Conservation (phyloP, 2,113 vertebrate genomes). For the Pseudorectes ferrugineus region DNA sequence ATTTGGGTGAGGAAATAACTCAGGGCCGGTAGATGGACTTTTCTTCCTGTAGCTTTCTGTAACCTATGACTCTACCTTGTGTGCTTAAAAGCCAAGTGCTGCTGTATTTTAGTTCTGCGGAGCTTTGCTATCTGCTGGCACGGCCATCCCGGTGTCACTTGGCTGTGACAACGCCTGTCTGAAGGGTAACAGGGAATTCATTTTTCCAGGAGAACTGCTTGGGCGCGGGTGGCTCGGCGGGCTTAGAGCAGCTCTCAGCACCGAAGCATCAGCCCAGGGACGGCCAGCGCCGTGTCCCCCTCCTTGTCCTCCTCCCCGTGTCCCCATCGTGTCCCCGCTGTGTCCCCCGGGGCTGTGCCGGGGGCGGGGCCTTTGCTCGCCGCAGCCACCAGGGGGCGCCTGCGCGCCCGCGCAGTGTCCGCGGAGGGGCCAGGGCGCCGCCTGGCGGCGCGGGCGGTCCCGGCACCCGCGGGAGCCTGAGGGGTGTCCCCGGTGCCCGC, state of each 20-base stretch:
- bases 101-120: accelerated
- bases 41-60: not conserved
- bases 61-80: not conserved
- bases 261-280: not conserved
- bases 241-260: accelerated
- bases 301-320: no score
- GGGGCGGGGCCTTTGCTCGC: not conserved
- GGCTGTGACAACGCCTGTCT: accelerated
- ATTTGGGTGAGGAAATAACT: not conserved
- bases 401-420: no score
- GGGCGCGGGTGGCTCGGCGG: not conserved
- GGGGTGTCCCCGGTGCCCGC: not conserved
- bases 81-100: not conserved
- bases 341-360: not conserved
- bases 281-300: not conserved
- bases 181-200: accelerated
- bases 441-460: not conserved
- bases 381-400: not conserved
- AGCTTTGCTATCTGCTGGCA: accelerated
- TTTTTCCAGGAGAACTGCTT: accelerated
- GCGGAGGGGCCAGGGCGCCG: not conserved
- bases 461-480: not conserved
- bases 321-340: not conserved
- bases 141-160: accelerated
- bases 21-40: accelerated